Evolutionary conservation across 2,888 invertebrate species (phyloP), one percentile per base, ranked within the genome.

Genomic region (Rhabditophanes sp.): DNA sequence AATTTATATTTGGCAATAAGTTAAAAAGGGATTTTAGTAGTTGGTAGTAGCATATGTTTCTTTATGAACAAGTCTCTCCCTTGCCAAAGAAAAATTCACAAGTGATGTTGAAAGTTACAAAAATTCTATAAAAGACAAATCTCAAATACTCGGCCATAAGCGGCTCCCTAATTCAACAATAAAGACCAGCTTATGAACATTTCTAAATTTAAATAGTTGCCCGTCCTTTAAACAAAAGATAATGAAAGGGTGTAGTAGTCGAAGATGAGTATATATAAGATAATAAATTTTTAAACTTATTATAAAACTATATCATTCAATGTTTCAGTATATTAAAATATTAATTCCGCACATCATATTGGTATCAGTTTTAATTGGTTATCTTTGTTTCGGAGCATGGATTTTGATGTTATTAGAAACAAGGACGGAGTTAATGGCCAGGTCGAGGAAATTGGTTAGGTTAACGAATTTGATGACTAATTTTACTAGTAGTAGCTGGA

Each of bases 361-460:
- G 33, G 58, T 64, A 33, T 39, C 48, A n/a, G 55, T 64, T 24
- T 43, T 64, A 14, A 55, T 64, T 20, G 59, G 55, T 18, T 64
- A 64, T 32, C 30, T 64, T 9, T 64, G 60, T 30, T 26, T 64
- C 25, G 64, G 64, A 14, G 61, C 61, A 3, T 51, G 54, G 52
- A 64, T 64, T 23, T 41, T 64, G 9, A 60, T 59, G 54, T 22
- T 48, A n/a, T 39, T 64, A 23, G 64, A 64, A 37, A 63, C 58
- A 9, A 42, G 48, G 28, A 59, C 59, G 19, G 62, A 61, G 39
- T 39, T 58, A 19, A 38, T 49, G 12, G 41, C 35, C 8, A 37
- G 45, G 41, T 38, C 47, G 12, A 30, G 38, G 8, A 52, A 49
- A 26, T 33, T 52, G 25, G 39, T 44, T 7, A 49, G 56, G 26